Conservation (phyloP, 2,888 invertebrate species). For the Amorpha juglandis region DNA sequence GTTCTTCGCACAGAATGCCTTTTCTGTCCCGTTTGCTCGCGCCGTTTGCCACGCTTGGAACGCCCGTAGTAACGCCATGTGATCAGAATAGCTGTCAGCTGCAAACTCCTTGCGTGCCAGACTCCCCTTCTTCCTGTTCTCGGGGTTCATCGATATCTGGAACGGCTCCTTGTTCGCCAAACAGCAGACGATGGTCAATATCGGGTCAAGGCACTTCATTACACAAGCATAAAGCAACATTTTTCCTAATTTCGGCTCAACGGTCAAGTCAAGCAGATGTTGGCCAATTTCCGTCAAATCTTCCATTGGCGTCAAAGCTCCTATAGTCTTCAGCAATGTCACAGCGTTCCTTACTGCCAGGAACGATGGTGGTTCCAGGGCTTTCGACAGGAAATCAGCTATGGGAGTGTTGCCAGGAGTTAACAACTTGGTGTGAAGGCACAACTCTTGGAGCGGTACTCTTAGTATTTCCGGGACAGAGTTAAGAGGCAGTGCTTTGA, state of each 20-base stretch:
- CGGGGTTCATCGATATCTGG: slow-evolving; percentile 88
- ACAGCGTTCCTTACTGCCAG: slow-evolving; percentile 90
- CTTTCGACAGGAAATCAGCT: slow-evolving; percentile 91
- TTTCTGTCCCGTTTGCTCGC: slow-evolving; percentile 85
- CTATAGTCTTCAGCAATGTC: slow-evolving; percentile 88
- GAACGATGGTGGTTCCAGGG: slow-evolving; percentile 93
- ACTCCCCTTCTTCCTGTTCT: slow-evolving; percentile 86
- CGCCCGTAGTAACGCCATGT: slow-evolving; percentile 92
- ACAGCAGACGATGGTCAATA: slow-evolving; percentile 94
- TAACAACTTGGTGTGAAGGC: slow-evolving; percentile 93
- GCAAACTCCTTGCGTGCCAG: slow-evolving; percentile 88
- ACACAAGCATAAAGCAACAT: slow-evolving; percentile 95
- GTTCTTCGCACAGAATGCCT: slow-evolving; percentile 89
- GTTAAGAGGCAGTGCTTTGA: slow-evolving; percentile 87
- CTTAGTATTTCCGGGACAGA: slow-evolving; percentile 94
- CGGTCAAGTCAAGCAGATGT: slow-evolving; percentile 94
- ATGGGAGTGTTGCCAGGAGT: slow-evolving; percentile 90
- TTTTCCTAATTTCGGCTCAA: slow-evolving; percentile 96
- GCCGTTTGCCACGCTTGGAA: slow-evolving; percentile 90
- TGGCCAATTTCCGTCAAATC: slow-evolving; percentile 94
- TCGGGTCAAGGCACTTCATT: slow-evolving; percentile 95
- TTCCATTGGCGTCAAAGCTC: slow-evolving; percentile 93
- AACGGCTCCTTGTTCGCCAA: slow-evolving; percentile 92
- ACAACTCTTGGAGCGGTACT: slow-evolving; percentile 94
- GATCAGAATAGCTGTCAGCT: slow-evolving; percentile 93